Base-by-base conservation (phyloP, 2,797 vertebrate genomes). In the Chaetophractus vellerosus region DNA sequence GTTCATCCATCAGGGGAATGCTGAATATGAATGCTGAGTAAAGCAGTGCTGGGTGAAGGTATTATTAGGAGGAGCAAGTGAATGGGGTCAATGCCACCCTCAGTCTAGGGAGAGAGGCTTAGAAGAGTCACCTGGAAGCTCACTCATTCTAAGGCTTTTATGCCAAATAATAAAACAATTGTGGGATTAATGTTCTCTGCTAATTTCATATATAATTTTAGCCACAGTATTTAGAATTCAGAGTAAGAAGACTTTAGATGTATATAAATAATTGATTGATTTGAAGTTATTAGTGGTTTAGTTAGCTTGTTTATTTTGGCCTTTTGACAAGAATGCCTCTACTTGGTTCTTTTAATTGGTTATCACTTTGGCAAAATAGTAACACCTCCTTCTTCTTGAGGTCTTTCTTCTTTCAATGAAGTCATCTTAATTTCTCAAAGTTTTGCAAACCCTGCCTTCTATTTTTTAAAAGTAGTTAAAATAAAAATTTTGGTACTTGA, bases 381-480 rank as follows among this genome's bases (percentile, higher is more conserved):
- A 90, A 50, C 6, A n/a, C 15, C 38, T 71, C 31, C 9, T 90
- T 31, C 23, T 93, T 28, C 66, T 88, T 64, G 23, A 93, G 74
- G 48, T 69, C 33, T 59, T 92, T 90, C 76, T 82, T 89, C 38
- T 38, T 92, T 75, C 41, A 82, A 31, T 57, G 61, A 82, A 86
- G 45, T 45, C 45, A 10, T 91, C 45, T 91, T 71, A 87, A 50
- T 94, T 92, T 85, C 71, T 89, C 11, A 61, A 61, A 48, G 66
- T 59, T 59, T 90, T 87, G 80, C 50, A 88, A 72, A 48, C 71
- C 11, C 21, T 82, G 8, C 4, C 38, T 93, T 93, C 75, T 31
- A 5, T 85, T 83, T 55, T 93, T 83, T 72, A 92, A 92, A 92
- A 90, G 38, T 81, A 84, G 23, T 91, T 84, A 57, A 64, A 36